Conservation (phyloP, 2,888 invertebrate species). For the Prosopocoilus inquinatus region DNA sequence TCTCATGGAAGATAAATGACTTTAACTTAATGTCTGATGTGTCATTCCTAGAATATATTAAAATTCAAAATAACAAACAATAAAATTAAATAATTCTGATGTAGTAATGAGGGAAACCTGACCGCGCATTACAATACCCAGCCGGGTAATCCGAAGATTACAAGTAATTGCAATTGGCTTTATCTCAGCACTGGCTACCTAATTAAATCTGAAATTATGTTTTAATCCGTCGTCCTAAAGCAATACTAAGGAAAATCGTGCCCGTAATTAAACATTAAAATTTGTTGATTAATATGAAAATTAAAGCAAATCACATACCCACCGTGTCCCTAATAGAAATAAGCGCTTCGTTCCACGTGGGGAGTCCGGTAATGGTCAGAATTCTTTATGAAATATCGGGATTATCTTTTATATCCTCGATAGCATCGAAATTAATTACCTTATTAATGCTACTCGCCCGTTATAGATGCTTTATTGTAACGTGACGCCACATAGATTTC, state of each 20-base stretch:
- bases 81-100: too few species aligned
- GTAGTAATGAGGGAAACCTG: too few species aligned
- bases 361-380: conserved; percentile 39
- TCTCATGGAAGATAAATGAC: too few species aligned
- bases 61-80: too few species aligned
- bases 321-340: conserved; percentile 13
- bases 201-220: too few species aligned
- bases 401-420: conserved; percentile 31
- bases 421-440: conserved; percentile 27
- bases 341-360: conserved; percentile 33
- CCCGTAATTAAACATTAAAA: conserved; percentile 14
- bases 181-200: too few species aligned
- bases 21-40: too few species aligned
- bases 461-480: conserved; percentile 38
- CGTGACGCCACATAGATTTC: conserved; percentile 38
- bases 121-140: too few species aligned
- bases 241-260: conserved; percentile 10
- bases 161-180: too few species aligned
- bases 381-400: conserved; percentile 31
- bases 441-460: conserved; percentile 33
- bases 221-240: too few species aligned
- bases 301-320: conserved; percentile 12
- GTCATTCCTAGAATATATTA: too few species aligned
- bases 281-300: conserved; percentile 13
- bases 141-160: too few species aligned